Evolutionary conservation across 2,888 invertebrate genomes (phyloP).

Genomic region (Netelia inedita): DNA sequence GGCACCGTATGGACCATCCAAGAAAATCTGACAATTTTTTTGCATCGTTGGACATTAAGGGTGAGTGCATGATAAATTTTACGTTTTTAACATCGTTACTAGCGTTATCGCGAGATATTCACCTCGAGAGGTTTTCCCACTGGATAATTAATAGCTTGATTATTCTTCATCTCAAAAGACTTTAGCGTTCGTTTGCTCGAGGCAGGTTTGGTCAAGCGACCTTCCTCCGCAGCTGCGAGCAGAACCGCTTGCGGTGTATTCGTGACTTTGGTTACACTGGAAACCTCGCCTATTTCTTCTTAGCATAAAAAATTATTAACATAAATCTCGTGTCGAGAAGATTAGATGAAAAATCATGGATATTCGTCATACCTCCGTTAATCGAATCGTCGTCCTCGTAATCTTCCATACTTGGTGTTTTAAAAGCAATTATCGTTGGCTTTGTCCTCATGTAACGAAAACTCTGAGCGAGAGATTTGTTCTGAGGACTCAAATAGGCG

Average conservation of each 20-base stretch:
- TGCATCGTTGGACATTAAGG: not conserved
- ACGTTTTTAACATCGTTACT: not conserved
- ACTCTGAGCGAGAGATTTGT: slow-evolving; percentile 92
- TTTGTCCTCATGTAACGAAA: slow-evolving; percentile 96
- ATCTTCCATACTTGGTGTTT: slow-evolving; percentile 92
- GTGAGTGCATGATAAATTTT: not conserved
- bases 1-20: slow-evolving; percentile 98
- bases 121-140: slow-evolving; percentile 94
- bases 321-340: not conserved
- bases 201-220: slow-evolving; percentile 84
- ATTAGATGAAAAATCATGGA: too few relatives aligned
- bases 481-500: slow-evolving; percentile 91
- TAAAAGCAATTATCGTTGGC: slow-evolving; percentile 95
- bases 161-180: too few relatives aligned
- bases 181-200: too few relatives aligned
- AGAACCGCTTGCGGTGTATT: slow-evolving; percentile 84
- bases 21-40: slow-evolving; percentile 89
- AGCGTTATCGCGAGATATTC: slow-evolving; percentile 68
- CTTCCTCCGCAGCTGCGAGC: slow-evolving; percentile 88
- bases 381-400: slow-evolving; percentile 85
- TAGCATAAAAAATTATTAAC: not conserved
- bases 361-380: slow-evolving; percentile 37
- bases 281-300: slow-evolving; percentile 25
- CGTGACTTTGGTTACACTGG: slow-evolving; percentile 22
- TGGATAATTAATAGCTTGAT: slow-evolving; percentile 88